These are phyloP conservation scores for Chaetophractus vellerosus DNA, from an alignment of 2,797 vertebrate species.

Conservation along the genomic window DNA sequence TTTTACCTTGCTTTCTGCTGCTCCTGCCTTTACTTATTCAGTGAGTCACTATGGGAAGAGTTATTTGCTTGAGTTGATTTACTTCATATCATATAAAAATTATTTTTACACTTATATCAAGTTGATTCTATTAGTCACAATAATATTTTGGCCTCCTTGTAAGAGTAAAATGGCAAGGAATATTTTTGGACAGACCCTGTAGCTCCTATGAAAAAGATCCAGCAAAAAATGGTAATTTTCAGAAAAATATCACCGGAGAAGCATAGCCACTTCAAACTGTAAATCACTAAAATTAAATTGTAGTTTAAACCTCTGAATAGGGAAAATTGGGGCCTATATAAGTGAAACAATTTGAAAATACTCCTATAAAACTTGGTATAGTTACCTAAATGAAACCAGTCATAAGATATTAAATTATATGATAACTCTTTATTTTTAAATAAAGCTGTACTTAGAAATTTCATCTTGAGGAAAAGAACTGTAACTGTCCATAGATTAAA, in stretches of 20 bases:
- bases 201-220: conserved; percentile 69
- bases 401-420: not conserved
- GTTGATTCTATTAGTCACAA: conserved; percentile 75
- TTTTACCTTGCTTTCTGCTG: conserved; percentile 68
- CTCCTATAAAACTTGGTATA: not conserved
- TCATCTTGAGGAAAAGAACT: conserved; percentile 39
- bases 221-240: conserved; percentile 43
- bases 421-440: not conserved
- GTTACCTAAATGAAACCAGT: conserved; percentile 50
- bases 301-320: conserved; percentile 33
- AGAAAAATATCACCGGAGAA: conserved; percentile 66
- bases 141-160: conserved; percentile 78
- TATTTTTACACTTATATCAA: conserved; percentile 76
- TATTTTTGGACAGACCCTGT: conserved; percentile 75
- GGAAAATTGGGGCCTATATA: conserved; percentile 22
- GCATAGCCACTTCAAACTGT: conserved; percentile 21
- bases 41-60: conserved; percentile 69
- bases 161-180: conserved; percentile 73
- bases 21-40: conserved; percentile 75
- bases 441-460: not conserved
- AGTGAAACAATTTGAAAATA: conserved; percentile 38
- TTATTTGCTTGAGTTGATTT: conserved; percentile 80
- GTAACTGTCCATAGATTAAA: not conserved
- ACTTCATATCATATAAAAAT: conserved; percentile 81
- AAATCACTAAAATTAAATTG: conserved; percentile 63